Base-by-base conservation (phyloP, 2,113 vertebrate species). In the Otis tarda region DNA sequence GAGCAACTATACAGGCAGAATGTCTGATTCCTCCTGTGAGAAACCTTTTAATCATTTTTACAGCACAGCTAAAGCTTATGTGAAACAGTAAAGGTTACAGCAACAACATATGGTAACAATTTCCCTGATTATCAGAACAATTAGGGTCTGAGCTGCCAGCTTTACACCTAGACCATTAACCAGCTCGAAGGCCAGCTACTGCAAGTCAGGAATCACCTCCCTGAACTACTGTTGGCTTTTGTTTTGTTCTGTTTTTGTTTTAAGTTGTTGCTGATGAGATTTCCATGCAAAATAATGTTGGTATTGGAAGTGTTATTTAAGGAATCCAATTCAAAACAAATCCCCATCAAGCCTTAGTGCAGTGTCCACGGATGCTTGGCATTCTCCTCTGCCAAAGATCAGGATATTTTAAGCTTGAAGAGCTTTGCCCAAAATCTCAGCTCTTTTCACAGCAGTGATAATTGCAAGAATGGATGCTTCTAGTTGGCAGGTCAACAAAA, bases 161-260 rank as follows among this genome's bases (percentile, higher is more conserved):
- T 87, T 88, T 87, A 83, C 63, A 56, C 27, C 22, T 60, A 90
- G 27, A 57, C 41, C 49, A 41, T n/a, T 18, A 77, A 83, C 31
- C 39, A 82, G 28, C 14, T 17, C 7, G 1, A 14, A 69, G 33
- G 33, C 20, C 83, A 83, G 73, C 68, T 65, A 87, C 55, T 60
- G 30, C 23, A 75, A 77, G 28, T 67, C 79, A 95, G 31, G 56
- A 91, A 74, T 25, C 49, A 50, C 19, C 17, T 82, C 30, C 49
- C n/a, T 49, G 49, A 35, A 28, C 21, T 33, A 61, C 0, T 0
- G 1, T 47, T 70, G 53, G 24, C 25, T 11, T 3, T 24, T 60
- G 53, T 39, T 11, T 43, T 43, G 67, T 49, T 69, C 76, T 41
- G 41, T 41, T 41, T 41, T 41, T 12, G 39, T 69, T 80, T 55